Conservation (phyloP, 2,113 vertebrate genomes). For the Oreochromis aureus region DNA sequence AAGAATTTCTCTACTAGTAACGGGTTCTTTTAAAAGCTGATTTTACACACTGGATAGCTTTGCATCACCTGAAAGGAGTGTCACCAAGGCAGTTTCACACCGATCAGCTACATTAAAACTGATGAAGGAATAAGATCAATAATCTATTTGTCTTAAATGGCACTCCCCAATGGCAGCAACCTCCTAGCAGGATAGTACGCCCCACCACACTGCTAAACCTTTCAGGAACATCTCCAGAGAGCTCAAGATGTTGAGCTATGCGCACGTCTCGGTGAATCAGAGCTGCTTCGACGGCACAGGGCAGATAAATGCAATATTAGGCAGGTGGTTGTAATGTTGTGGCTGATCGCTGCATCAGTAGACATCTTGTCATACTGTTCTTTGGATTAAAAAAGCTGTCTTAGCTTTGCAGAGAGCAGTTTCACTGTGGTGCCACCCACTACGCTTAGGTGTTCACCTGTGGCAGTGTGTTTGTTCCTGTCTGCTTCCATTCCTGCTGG, state of each 20-base stretch:
- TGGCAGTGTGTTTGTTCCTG: conserved; percentile 22
- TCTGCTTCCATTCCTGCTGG: conserved; percentile 16
- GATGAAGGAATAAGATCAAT: neutral
- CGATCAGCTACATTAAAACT: neutral
- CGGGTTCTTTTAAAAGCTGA: neutral
- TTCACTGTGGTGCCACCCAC: conserved; percentile 8
- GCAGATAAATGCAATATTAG: neutral
- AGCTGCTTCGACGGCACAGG: neutral
- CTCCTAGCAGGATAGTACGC: neutral
- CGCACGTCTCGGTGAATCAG: neutral
- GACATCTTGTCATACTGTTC: neutral
- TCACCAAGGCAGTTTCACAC: neutral
- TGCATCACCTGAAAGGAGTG: neutral
- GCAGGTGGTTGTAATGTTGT: neutral
- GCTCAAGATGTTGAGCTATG: neutral
- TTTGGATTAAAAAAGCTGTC: neutral
- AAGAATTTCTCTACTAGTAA: neutral
- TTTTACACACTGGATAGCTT: neutral
- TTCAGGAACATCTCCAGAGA: neutral
- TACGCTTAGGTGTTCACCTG: conserved; percentile 16
- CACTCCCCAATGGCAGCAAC: neutral
- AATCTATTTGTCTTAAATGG: neutral
- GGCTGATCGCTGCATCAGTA: neutral
- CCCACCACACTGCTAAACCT: neutral
- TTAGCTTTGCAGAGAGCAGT: neutral